phyloP scores from a whole-genome alignment of 1,140 invertebrate genomes.

The Zaprionus ghesquierei region DNA sequence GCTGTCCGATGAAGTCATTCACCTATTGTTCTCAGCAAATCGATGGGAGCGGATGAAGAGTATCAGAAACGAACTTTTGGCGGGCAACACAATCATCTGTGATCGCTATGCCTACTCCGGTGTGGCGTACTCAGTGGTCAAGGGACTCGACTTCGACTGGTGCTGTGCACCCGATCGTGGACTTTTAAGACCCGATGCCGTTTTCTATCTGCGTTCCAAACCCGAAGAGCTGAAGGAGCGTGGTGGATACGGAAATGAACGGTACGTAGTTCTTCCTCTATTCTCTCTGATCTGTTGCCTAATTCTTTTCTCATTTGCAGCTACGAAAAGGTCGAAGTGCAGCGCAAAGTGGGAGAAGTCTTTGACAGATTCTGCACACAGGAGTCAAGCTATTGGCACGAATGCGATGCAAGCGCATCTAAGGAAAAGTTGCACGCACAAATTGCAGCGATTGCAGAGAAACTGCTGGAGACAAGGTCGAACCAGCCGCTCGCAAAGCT shows the following conservation, averaged over 20 bases:
- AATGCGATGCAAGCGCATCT: conserved; percentile 84
- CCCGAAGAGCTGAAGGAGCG: conserved; percentile 85
- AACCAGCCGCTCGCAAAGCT: conserved; percentile 30
- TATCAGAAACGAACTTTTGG: conserved; percentile 86
- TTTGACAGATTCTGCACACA: conserved; percentile 87
- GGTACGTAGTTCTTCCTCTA: conserved; percentile 83
- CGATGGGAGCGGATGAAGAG: conserved; percentile 92
- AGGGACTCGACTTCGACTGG: conserved; percentile 91
- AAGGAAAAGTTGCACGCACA: conserved; percentile 33
- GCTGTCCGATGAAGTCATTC: conserved; percentile 91
- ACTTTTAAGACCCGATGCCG: conserved; percentile 93
- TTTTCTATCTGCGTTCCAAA: conserved; percentile 90
- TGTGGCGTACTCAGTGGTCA: conserved; percentile 92
- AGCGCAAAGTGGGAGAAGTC: conserved; percentile 88
- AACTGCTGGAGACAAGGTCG: conserved; percentile 24
- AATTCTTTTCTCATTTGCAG: conserved; percentile 74
- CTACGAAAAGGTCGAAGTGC: conserved; percentile 91
- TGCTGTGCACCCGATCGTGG: conserved; percentile 93
- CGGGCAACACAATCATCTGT: conserved; percentile 91
- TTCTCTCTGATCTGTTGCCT: neutral
- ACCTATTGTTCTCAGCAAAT: conserved; percentile 96
- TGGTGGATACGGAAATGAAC: conserved; percentile 92
- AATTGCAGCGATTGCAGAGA: conserved; percentile 25
- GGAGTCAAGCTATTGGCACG: conserved; percentile 84
- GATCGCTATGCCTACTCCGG: conserved; percentile 96